Evolutionary conservation across 2,113 vertebrate genomes (phyloP), one percentile per base, ranked within the genome.

Genomic region (Baryphthengus martii): DNA sequence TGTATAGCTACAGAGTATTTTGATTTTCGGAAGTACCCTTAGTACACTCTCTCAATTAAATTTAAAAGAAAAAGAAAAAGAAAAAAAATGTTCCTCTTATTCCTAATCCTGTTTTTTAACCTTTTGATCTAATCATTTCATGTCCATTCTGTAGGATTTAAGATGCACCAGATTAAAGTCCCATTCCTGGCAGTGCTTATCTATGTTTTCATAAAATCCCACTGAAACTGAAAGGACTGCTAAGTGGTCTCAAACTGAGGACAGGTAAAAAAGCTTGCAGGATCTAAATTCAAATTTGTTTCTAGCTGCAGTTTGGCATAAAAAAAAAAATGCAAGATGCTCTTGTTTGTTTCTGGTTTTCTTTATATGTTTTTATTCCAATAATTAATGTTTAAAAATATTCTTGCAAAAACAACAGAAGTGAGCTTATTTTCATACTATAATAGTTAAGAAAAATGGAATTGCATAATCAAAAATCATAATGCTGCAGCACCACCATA

Each of bases 191-290:
- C 88, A 94, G 81, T 91, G 81, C 90, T 95, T 89, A 89, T 91
- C 88, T 93, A 78, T 93, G 85, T 95, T 94, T 94, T 96, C 85
- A 91, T 95, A 90, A 95, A 95, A 95, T 84, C 47, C 92, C 73
- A 85, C 90, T 96, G 96, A 87, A 93, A 89, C 68, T 95, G 85
- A 88, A 93, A 88, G 90, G 88, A 89, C 86, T 95, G 50, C 88
- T 95, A 96, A 85, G 85, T 94, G 90, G 85, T 95, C 85, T 92
- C 91, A 96, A 86, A 88, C 71, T 95, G 66, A 93, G 85, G 82
- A 93, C 90, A 95, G 88, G 88, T 96, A 93, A 93, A 88, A 71
- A 88, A 82, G 66, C 79, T 90, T 75, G 56, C 71, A 90, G 78
- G 91, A 90, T 94, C 66, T 85, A 85, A 90, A 82, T 79, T 85